Evolutionary conservation across 2,113 vertebrate species (phyloP).

Genomic region (Sorex araneus): DNA sequence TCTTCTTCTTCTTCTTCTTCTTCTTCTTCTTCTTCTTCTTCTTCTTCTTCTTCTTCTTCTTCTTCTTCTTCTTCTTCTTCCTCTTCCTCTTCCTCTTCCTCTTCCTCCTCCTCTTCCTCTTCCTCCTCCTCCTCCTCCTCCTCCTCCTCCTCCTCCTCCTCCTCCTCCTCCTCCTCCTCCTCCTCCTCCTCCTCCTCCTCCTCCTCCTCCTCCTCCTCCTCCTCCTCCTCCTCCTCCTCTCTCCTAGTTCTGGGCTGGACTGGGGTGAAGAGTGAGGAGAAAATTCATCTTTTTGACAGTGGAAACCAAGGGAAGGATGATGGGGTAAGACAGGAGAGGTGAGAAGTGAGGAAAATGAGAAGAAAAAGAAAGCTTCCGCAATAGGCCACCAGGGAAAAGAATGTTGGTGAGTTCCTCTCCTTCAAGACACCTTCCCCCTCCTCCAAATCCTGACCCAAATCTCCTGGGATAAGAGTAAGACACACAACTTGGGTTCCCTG

Average conservation of each 20-base stretch:
- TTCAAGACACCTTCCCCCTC: background rate
- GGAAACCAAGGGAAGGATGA: background rate
- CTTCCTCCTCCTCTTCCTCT: no score
- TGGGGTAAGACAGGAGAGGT: background rate
- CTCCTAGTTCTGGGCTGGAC: background rate
- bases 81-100: no score
- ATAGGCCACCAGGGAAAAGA: background rate
- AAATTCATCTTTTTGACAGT: background rate
- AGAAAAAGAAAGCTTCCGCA: background rate
- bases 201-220: no score
- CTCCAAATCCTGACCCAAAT: background rate
- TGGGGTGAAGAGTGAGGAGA: conserved; percentile 1
- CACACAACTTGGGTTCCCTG: background rate
- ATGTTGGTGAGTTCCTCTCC: background rate
- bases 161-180: no score
- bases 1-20: no score
- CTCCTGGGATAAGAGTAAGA: background rate
- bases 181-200: no score
- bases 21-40: no score
- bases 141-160: no score
- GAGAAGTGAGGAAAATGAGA: background rate
- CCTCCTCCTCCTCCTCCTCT: no score
- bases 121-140: no score
- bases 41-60: no score
- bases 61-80: no score